Evolutionary conservation across 2,888 invertebrate species (phyloP).

Genomic region (Hemaris fuciformis): DNA sequence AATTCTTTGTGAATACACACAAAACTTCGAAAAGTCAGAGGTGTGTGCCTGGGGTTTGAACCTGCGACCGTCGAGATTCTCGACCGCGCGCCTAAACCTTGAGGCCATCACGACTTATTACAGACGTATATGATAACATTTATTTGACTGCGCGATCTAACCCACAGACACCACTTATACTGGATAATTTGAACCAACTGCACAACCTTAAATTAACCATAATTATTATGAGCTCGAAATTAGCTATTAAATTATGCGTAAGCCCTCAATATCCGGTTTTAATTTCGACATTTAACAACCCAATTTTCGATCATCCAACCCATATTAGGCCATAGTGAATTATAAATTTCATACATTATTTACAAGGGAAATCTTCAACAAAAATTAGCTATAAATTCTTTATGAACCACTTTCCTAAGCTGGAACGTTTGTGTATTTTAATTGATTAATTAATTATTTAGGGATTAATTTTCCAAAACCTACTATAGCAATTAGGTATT

Average conservation of each 20-base stretch:
- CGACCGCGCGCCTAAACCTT: too few species aligned
- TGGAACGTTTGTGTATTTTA: background rate
- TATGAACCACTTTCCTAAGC: background rate
- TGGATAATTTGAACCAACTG: too few species aligned
- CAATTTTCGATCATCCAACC: background rate
- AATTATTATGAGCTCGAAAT: background rate
- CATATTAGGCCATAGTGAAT: background rate
- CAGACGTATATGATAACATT: too few species aligned
- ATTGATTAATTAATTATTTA: background rate
- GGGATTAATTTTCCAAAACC: background rate
- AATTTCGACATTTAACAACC: background rate
- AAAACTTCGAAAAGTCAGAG: too few species aligned
- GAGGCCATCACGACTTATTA: too few species aligned
- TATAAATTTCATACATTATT: background rate
- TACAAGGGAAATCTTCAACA: background rate
- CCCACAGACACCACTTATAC: too few species aligned
- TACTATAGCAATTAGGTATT: background rate
- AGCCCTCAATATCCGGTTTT: background rate
- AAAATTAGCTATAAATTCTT: background rate
- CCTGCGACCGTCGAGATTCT: too few species aligned
- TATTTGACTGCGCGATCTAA: too few species aligned
- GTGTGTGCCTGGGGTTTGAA: too few species aligned
- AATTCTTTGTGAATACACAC: too few species aligned
- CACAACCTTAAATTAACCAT: too few species aligned
- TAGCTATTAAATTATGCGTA: background rate